Percentiles rank a stretch among this genome's conserved stretches.
These are phyloP conservation scores for Sphecodes monilicornis DNA, from an alignment of 2,888 invertebrate species.

Conservation along the genomic window DNA sequence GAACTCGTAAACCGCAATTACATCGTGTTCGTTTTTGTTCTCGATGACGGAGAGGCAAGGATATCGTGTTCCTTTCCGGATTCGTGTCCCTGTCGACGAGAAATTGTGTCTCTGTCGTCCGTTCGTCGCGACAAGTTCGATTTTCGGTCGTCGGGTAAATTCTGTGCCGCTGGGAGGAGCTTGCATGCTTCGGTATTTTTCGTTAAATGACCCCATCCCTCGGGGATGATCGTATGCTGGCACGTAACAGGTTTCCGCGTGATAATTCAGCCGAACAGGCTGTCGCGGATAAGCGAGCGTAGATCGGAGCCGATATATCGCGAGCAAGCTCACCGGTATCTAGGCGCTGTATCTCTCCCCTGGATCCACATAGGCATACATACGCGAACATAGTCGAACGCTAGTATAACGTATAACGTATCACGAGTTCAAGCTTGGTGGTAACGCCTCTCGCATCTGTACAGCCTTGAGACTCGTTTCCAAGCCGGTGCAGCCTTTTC, in stretches of 20 bases:
- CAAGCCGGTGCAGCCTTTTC: constrained; percentile 22
- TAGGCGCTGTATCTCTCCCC: constrained; percentile 39
- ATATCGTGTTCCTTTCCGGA: constrained; percentile 52
- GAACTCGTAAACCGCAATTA: constrained; percentile 51
- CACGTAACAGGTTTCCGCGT: constrained; percentile 42
- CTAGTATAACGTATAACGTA: not conserved
- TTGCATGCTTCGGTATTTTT: too few relatives aligned
- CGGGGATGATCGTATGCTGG: not conserved
- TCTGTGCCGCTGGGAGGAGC: too few relatives aligned
- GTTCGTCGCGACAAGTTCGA: not conserved
- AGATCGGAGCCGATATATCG: constrained; percentile 43
- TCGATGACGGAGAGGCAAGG: constrained; percentile 18
- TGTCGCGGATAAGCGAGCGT: not conserved
- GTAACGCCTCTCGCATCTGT: constrained; percentile 45
- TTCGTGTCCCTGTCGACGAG: constrained; percentile 32
- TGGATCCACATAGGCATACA: not conserved
- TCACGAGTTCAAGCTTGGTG: constrained; percentile 41
- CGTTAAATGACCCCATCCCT: not conserved
- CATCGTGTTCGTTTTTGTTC: constrained; percentile 36
- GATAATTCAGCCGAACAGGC: constrained; percentile 27
- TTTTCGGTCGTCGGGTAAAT: not conserved
- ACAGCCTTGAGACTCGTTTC: constrained; percentile 50
- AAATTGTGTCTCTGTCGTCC: constrained; percentile 24
- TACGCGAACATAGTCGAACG: not conserved
- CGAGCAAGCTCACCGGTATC: constrained; percentile 20